Evolutionary conservation across 2,113 vertebrate species (phyloP).

Genomic region (Phalacrocorax brasilianus): DNA sequence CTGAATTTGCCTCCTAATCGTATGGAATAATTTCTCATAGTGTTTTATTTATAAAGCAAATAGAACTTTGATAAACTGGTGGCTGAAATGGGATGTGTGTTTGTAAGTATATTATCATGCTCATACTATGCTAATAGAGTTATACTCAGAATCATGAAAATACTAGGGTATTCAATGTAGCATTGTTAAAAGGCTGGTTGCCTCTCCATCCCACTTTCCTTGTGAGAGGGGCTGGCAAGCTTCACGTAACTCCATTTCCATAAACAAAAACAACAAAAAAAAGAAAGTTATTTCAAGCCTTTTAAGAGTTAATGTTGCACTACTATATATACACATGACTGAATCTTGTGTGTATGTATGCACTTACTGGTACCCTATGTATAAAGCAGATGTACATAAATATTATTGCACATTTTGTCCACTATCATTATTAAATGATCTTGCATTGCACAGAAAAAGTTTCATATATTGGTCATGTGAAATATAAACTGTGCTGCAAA

Average conservation of each 20-base stretch:
- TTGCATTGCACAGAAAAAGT: background rate
- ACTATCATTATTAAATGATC: background rate
- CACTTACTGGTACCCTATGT: background rate
- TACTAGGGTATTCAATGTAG: background rate
- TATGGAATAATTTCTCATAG: background rate
- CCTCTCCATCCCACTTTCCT: background rate
- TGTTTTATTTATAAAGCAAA: conserved; percentile 22
- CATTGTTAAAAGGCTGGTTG: background rate
- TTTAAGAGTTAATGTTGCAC: background rate
- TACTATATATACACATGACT: background rate
- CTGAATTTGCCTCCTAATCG: conserved; percentile 5
- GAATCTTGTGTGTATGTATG: fast-evolving
- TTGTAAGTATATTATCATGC: background rate
- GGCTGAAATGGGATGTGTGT: background rate
- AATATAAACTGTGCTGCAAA: conserved; percentile 4
- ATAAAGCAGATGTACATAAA: conserved; percentile 44
- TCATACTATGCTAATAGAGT: background rate
- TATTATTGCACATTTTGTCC: conserved; percentile 35
- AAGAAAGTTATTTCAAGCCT: background rate
- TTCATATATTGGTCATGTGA: background rate
- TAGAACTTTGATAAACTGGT: background rate
- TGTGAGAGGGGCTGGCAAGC: background rate
- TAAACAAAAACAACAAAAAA: background rate
- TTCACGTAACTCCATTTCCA: background rate
- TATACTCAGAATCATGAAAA: background rate